Base-by-base conservation (phyloP, 2,113 vertebrate genomes). In the Galemys pyrenaicus region DNA sequence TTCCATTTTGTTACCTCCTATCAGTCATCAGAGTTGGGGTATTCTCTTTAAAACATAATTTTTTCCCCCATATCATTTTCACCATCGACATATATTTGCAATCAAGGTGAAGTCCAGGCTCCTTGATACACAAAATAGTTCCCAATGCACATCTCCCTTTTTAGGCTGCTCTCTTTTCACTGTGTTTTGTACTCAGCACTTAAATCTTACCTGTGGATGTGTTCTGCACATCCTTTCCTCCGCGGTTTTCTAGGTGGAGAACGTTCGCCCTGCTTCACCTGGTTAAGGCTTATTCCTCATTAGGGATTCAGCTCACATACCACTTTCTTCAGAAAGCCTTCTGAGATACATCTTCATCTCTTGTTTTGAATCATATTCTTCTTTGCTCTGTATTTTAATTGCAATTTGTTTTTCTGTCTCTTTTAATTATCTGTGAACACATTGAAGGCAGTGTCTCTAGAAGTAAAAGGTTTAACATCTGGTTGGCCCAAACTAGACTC, bases 361-460 rank as follows among this genome's bases (percentile, higher is more conserved):
- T 90, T 46, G 51, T 49, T 41, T 28, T 68, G 30, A 22, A 35
- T 58, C 15, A 44, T 7, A 49, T 11, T 15, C 19, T 28, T 65
- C 13, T 70, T 67, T 5, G 1, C 6, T 89, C 11, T 95, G 12
- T 17, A 60, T 83, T 65, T 78, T 65, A 91, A 62, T 28, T 62
- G 9, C 30, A 30, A 0, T 37, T 85, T 58, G 30, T 41, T 96
- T 91, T 87, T 84, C 30, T 79, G 9, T 87, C 9, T 39, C 32
- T 58, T 62, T 80, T 62, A 78, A 46, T 93, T 94, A 81, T 46
- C 46, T 75, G 0, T 85, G 58, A 94, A 86, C 54, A 70, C 46
- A 62, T 2, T 30, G 49, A 94, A 89, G 28, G 15, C 9, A 70
- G 35, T 60, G 1, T 82, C 6, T 62, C 5, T 56, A 22, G 0